Base-by-base conservation (phyloP, 2,113 vertebrate species). In the Scomber japonicus region DNA sequence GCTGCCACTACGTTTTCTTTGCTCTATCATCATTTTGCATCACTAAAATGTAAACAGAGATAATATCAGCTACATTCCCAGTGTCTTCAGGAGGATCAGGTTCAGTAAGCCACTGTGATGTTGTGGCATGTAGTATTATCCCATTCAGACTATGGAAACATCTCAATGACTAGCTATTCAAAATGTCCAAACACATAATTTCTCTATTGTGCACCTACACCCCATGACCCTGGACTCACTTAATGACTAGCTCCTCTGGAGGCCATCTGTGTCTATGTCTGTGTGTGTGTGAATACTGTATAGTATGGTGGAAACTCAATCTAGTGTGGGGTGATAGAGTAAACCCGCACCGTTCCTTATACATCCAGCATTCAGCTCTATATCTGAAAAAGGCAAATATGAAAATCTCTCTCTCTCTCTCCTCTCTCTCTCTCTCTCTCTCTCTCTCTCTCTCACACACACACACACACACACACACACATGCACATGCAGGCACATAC, bases 141-240 rank as follows among this genome's bases (percentile, higher is more conserved):
- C 85, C 44, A 75, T 84, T 84, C 75, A 80, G 63, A 77, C 79
- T 86, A 73, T 81, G 84, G 90, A 92, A 91, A 92, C 87, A 89
- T 89, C 82, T 90, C 85, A 90, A 83, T 90, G 89, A 81, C 57
- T 40, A 57, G 64, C 87, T 88, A 68, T 78, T 89, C 78, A 89
- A 80, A 83, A 84, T 75, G 90, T 90, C 87, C 81, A 91, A 91
- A 91, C 89, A 91, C 87, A 91, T 90, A 53, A 87, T 91, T 91
- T 88, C 85, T 90, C 87, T 86, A 82, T 88, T 82, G 81, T 88
- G 64, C 70, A 88, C 83, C 85, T 88, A 81, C 63, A 89, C 76
- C 88, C 71, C 1, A 11, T 87, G 88, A 90, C 86, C 89, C 68
- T 9, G 51, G 50, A 84, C 72, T 85, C 66, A 75, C 84, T 90